Evolutionary conservation across 2,113 vertebrate genomes (phyloP), one percentile per base, ranked within the genome.

Genomic region (Ranitomeya imitator): DNA sequence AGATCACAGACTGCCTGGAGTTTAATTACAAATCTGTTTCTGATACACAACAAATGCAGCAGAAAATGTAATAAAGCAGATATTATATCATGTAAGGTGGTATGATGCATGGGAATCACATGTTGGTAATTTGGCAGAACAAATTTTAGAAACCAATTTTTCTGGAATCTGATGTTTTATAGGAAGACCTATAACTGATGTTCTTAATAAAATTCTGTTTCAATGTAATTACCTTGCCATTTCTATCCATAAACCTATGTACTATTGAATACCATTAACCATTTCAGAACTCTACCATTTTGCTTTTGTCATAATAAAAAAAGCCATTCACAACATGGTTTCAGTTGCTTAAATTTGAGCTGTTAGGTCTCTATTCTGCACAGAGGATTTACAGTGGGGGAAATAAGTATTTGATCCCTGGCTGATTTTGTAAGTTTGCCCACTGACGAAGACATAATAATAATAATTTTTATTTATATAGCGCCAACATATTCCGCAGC

Each of bases 51-150:
- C 81, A 88, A 88, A 88, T 84, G 73, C 59, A 79, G 87, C 71
- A 78, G 81, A 83, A 37, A 85, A 57, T 85, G 79, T 84, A 88
- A 88, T 88, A 88, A 85, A 78, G 51, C 45, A 79, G 60, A 85
- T 31, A 88, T 85, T 84, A 79, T 55, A 55, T 85, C 51, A 83
- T 65, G 55, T 51, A 88, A 83, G 71, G 87, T 88, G 80, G 86
- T 83, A 65, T 45, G 76, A 13, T 12, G 59, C 59, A 67, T 12
- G 45, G 61, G 80, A 88, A 85, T 88, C 87, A 88, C 59, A 84
- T 88, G 87, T 88, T 88, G 87, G 18, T 84, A 88, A 88, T 88
- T 88, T 88, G 60, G 74, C 51, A 78, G 23, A 88, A 55, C n/a
- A 31, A 37, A 21, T 78, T 84, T 65, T 52, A 57, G 82, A 88